Evolutionary conservation across 2,888 invertebrate genomes (phyloP).

Genomic region (Cephus nigrinus): DNA sequence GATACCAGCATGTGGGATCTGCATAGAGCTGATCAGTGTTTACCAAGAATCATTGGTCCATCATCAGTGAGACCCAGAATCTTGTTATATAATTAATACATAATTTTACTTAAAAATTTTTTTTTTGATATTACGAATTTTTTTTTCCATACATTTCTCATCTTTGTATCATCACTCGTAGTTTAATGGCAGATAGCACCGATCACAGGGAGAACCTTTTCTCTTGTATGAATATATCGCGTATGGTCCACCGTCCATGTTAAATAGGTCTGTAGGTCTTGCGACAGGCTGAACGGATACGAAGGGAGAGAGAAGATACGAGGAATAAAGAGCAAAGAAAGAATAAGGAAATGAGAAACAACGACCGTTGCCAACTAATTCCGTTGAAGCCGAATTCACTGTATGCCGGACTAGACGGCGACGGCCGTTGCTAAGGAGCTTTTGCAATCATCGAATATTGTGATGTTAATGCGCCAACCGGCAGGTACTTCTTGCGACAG

Average conservation of each 20-base stretch:
- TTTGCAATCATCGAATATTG: conserved; percentile 27
- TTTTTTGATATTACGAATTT: too few relatives aligned
- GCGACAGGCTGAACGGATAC: neutral
- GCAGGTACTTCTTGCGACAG: neutral
- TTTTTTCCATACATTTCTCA: neutral
- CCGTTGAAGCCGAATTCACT: neutral
- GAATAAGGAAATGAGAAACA: neutral
- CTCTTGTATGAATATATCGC: neutral
- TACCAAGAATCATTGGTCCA: too few relatives aligned
- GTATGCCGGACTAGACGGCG: neutral
- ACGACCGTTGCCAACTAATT: neutral
- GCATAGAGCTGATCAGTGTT: neutral
- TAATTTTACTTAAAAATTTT: too few relatives aligned
- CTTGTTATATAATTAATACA: too few relatives aligned
- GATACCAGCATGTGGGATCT: neutral
- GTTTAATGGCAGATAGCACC: neutral
- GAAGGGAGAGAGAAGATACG: neutral
- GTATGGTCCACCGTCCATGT: neutral
- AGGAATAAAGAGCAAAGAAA: neutral
- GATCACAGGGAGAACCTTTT: neutral
- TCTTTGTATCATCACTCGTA: neutral
- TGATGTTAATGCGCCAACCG: conserved; percentile 24
- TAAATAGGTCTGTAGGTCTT: neutral
- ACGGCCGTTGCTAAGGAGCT: neutral
- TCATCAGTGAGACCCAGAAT: too few relatives aligned